phyloP scores from a whole-genome alignment of 2,113 vertebrate genomes.

The Petrocephalus zakoni region DNA sequence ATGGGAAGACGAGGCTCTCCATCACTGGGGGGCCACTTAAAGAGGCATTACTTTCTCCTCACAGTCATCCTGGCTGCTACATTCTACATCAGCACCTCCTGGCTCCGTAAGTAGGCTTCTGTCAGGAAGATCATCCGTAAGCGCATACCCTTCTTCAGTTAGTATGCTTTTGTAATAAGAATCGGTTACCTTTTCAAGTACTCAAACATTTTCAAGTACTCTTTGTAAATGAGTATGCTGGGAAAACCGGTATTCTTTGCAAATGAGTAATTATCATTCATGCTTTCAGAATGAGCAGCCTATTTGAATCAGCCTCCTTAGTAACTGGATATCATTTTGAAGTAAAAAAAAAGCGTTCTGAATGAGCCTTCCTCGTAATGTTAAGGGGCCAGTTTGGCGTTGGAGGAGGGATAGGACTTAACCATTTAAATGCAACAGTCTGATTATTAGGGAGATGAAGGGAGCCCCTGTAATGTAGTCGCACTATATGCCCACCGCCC shows the following conservation, averaged over 20 bases:
- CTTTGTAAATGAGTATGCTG: neutral
- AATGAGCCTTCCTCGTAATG: neutral
- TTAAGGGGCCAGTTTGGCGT: neutral
- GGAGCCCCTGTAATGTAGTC: neutral
- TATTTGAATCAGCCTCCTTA: neutral
- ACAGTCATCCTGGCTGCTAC: constrained; percentile 23
- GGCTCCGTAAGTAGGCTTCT: constrained; percentile 36
- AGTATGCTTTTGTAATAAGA: neutral
- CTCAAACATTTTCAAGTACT: no score
- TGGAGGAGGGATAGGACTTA: neutral
- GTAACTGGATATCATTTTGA: neutral
- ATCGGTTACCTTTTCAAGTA: neutral
- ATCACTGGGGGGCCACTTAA: neutral
- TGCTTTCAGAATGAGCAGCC: neutral
- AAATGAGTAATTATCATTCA: neutral
- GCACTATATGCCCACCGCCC: neutral
- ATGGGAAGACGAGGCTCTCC: constrained; percentile 12
- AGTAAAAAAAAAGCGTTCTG: neutral
- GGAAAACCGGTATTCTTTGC: neutral
- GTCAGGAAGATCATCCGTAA: neutral
- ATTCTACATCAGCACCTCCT: constrained; percentile 32
- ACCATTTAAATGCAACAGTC: neutral
- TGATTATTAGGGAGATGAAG: neutral
- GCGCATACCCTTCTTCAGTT: neutral
- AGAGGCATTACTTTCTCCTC: constrained; percentile 21